Percentiles rank a stretch among this genome's conserved stretches.
These are phyloP conservation scores for Phyllotreta cruciferae DNA, from an alignment of 2,888 invertebrate species.

Conservation along the genomic window DNA sequence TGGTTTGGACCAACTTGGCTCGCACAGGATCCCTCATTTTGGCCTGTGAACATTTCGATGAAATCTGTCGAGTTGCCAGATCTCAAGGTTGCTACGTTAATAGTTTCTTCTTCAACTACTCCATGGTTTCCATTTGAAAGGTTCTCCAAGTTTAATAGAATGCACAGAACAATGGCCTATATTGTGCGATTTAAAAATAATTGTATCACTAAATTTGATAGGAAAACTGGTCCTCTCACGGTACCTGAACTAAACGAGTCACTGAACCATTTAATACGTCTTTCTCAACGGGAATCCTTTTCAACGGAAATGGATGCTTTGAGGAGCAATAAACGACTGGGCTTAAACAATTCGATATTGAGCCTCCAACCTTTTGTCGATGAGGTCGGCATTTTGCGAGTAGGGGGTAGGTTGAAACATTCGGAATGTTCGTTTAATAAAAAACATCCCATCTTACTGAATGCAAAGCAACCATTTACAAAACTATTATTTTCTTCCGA, in stretches of 20 bases:
- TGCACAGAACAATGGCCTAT: neutral
- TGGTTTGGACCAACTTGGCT: slow-evolving; percentile 32
- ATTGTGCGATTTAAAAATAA: neutral
- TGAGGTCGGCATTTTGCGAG: slow-evolving; percentile 7
- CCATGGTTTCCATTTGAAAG: neutral
- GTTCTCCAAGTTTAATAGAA: neutral
- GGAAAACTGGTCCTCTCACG: neutral
- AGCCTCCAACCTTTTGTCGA: slow-evolving; percentile 13
- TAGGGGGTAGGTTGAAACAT: slow-evolving; percentile 26
- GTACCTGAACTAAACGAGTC: neutral
- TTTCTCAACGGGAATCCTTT: slow-evolving; percentile 9
- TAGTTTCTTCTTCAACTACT: neutral
- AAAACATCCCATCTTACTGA: slow-evolving; percentile 30
- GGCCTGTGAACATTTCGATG: slow-evolving; percentile 20
- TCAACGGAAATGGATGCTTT: neutral
- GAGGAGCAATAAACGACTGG: neutral
- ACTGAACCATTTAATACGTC: neutral
- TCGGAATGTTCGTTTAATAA: slow-evolving; percentile 25
- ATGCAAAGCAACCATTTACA: slow-evolving; percentile 27
- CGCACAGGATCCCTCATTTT: neutral
- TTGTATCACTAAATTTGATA: neutral
- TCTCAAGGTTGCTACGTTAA: too few species aligned
- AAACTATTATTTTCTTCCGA: slow-evolving; percentile 8
- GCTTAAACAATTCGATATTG: neutral
- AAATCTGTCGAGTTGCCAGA: slow-evolving; percentile 11